Percentiles rank a stretch among this genome's conserved stretches.
These are phyloP conservation scores for Rhorus exstirpatorius DNA, from an alignment of 2,888 invertebrate species.

Conservation along the genomic window DNA sequence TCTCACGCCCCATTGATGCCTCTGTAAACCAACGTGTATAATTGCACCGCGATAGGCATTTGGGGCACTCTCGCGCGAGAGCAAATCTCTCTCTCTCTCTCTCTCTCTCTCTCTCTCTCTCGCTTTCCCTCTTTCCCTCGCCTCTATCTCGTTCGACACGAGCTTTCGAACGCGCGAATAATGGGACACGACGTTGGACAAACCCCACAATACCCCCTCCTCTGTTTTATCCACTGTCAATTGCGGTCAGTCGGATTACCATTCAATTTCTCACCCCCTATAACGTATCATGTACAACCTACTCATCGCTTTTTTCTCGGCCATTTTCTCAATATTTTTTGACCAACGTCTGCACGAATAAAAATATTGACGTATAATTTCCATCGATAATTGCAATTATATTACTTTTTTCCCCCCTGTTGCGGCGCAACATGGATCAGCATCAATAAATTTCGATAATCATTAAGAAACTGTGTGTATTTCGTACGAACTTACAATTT, in stretches of 20 bases:
- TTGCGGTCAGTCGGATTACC: constrained; percentile 62
- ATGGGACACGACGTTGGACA: constrained; percentile 51
- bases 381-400: too few relatives aligned
- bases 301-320: too few relatives aligned
- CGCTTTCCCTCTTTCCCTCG: too few relatives aligned
- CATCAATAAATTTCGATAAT: too few relatives aligned
- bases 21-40: constrained; percentile 61
- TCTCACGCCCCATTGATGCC: constrained; percentile 35
- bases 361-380: too few relatives aligned
- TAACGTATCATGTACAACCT: too few relatives aligned
- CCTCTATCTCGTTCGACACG: too few relatives aligned
- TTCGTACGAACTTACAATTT: too few relatives aligned
- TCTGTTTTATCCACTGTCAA: constrained; percentile 62
- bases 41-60: constrained; percentile 56
- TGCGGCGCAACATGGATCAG: too few relatives aligned
- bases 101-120: constrained; percentile 5
- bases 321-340: too few relatives aligned
- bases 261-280: constrained; percentile 29
- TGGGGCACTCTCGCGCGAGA: constrained; percentile 3
- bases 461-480: too few relatives aligned
- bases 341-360: neutral
- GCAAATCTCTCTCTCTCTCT: constrained; percentile 26
- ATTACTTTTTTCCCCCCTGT: too few relatives aligned
- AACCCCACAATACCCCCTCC: constrained; percentile 47
- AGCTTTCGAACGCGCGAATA: constrained; percentile 55